Base-by-base conservation (phyloP, 2,797 vertebrate genomes). In the Moxostoma hubbsi region DNA sequence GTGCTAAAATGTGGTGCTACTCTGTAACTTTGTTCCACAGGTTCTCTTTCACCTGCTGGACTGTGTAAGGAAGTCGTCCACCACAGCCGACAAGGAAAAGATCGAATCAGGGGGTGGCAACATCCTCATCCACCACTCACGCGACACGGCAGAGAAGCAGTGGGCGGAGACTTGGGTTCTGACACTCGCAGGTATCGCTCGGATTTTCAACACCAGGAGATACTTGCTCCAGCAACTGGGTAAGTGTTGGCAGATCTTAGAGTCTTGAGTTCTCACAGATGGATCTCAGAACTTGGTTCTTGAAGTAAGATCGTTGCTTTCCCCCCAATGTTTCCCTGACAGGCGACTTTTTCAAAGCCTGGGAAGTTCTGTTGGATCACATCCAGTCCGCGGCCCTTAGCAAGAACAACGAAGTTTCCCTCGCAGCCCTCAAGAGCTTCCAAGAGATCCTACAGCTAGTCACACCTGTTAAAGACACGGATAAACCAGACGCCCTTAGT, bases 161-260 rank as follows among this genome's bases (percentile, higher is more conserved):
- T 99, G 98, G 98, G 98, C 98, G 0, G 98, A 99, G 86, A 99
- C 98, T 0, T 99, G 98, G 98, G 98, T 99, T 54, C 93, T 99
- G 87, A 98, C 98, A 0, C 89, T 99, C 46, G 97, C 98, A 0
- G 98, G 98, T 11, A 97, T 99, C 82, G 98, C 98, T 2, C 95
- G 98, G 82, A 99, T 99, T 88, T 99, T 99, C 87, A 99, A 99
- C 91, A 99, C 97, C 4, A 94, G 97, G 80, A 94, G 97, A 91
- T 97, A 98, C 79, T 94, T 97, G 77, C 90, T 99, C 67, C 98
- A 99, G 77, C 95, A 98, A 82, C 87, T 99, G 88, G 97, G 98
- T 99, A 90, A 87, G 90, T 47, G 55, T 65, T 68, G 12, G 18
- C 9, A 72, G 9, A 51, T 43, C n/a, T 13, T 36, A 36, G 36